phyloP scores from a whole-genome alignment of 1,140 invertebrate genomes.

The Bombus impatiens region DNA sequence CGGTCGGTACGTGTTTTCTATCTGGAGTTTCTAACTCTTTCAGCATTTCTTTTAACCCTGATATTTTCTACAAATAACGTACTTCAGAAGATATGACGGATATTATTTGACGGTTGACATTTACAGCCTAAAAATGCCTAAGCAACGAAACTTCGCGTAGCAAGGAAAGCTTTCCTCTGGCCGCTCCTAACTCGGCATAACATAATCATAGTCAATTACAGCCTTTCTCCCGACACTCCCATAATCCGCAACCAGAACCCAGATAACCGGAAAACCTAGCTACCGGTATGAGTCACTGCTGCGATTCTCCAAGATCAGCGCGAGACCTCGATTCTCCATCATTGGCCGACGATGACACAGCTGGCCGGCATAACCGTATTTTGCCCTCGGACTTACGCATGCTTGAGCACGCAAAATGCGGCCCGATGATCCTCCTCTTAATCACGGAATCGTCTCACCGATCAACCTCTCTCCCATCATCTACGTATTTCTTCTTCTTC shows the following conservation, averaged over 20 bases:
- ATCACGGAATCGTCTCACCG: conserved; percentile 61
- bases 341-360: conserved; percentile 68
- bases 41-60: not conserved
- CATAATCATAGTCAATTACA: conserved; percentile 8
- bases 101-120: not conserved
- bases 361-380: conserved; percentile 74
- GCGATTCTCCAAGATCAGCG: not conserved
- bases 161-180: not conserved
- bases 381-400: conserved; percentile 71
- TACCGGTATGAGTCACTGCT: conserved; percentile 9
- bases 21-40: not conserved
- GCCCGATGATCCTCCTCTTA: conserved; percentile 60
- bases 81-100: too few relatives aligned
- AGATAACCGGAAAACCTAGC: conserved; percentile 15
- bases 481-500: not conserved
- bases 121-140: not conserved
- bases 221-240: conserved; percentile 14
- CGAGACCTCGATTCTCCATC: not conserved
- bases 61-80: too few relatives aligned
- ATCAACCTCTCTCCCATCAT: not conserved
- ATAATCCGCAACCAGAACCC: not conserved
- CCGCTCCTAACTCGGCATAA: not conserved
- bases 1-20: not conserved
- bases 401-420: conserved; percentile 67
- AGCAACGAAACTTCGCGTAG: not conserved